Evolutionary conservation across 1,140 invertebrate species (phyloP), one percentile per base, ranked within the genome.

Genomic region (Odontomachus brunneus): DNA sequence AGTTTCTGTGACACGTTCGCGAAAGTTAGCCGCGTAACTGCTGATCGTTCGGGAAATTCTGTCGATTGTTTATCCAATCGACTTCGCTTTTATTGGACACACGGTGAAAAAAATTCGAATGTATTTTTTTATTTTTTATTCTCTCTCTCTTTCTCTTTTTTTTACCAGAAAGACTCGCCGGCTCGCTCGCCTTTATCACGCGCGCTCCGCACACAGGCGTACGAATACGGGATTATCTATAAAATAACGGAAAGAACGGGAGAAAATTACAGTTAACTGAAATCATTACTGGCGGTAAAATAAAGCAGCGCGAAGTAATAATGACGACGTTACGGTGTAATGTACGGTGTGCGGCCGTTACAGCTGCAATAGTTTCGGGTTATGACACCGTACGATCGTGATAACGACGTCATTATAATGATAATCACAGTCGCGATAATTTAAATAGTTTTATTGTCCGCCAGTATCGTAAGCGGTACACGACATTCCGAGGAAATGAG

Each of bases 1-100:
- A 85, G 81, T 85, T 87, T 57, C 57, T 33, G 48, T 63, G 83
- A 86, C 82, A 78, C 74, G 82, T 69, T 83, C 81, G 62, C 49
- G 44, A 49, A 78, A 86, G 66, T 86, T 84, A 86, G 51, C 24
- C 49, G 48, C 71, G 81, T 48, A 83, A 76, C 59, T 75, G 49
- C 53, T 59, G 63, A 83, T 76, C 65, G 51, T 83, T 26, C 66
- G 22, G 60, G 62, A 86, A 86, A 84, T 84, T 76, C 38, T 60
- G 71, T 60, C 48, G 55, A 86, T 86, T 84, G 73, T 73, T 84
- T 86, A 84, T 80, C 73, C 59, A 62, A 48, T 67, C 51, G 38
- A 44, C 51, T 49, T 29, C 38, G 29, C 62, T 65, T 75, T 78
- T 76, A 76, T 65, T 14, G 49, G 60, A 14, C 49, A 7, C 49